A percentile compares a stretch with the other conserved stretches of the same genome.
These are phyloP conservation scores for Eurytoma californica DNA, from an alignment of 2,888 invertebrate species.

Conservation along the genomic window DNA sequence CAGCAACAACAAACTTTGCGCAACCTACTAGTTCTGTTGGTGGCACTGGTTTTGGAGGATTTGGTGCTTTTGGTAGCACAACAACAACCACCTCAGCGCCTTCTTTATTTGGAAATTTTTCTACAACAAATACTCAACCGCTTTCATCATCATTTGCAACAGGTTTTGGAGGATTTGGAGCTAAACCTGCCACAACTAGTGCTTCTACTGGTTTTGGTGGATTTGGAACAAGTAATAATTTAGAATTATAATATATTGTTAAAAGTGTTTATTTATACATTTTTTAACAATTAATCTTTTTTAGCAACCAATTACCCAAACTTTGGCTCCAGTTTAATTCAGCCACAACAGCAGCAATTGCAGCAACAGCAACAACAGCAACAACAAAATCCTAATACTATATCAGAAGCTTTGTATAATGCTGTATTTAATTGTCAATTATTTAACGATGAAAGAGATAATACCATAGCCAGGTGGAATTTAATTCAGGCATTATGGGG, in stretches of 20 bases:
- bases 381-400: conserved; percentile 78
- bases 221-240: conserved; percentile 67
- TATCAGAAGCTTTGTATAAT: conserved; percentile 82
- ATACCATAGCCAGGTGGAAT: conserved; percentile 95
- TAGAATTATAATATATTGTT: neutral
- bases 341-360: conserved; percentile 71
- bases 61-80: conserved; percentile 69
- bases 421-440: conserved; percentile 88
- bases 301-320: conserved; percentile 63
- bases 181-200: conserved; percentile 75
- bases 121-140: conserved; percentile 70
- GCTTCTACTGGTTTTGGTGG: conserved; percentile 75
- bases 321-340: conserved; percentile 65
- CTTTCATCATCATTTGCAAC: conserved; percentile 59
- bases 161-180: conserved; percentile 77
- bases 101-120: conserved; percentile 77
- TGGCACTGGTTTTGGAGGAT: conserved; percentile 66
- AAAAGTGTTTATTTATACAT: neutral
- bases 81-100: conserved; percentile 69
- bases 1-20: conserved; percentile 47
- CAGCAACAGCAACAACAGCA: conserved; percentile 76
- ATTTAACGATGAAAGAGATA: conserved; percentile 96
- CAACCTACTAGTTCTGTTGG: conserved; percentile 62
- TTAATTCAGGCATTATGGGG: conserved; percentile 94
- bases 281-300: neutral